A percentile compares a stretch with the other conserved stretches of the same genome.
Conservation (phyloP, 2,888 invertebrate genomes). For the Cyclophora punctaria region DNA sequence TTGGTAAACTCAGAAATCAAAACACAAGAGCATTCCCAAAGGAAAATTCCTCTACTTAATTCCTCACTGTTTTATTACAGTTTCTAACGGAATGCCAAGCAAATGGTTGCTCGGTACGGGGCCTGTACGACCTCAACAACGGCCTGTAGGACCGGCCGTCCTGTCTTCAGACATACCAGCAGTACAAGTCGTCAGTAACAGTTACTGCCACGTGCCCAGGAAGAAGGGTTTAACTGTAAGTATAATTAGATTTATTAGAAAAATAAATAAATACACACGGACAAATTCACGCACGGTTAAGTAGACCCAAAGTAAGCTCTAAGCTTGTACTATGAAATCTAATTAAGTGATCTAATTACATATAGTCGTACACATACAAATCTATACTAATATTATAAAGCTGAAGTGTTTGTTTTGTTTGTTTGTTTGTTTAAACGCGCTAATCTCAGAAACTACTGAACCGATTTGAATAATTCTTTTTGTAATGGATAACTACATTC, state of each 20-base stretch:
- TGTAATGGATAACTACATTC: too few relatives aligned
- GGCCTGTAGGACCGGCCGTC: slow-evolving; percentile 31
- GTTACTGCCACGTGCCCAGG: slow-evolving; percentile 28
- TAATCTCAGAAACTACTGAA: too few relatives aligned
- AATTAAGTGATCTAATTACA: too few relatives aligned
- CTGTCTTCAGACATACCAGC: slow-evolving; percentile 32
- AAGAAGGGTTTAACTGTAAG: slow-evolving; percentile 47
- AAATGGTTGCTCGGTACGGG: slow-evolving; percentile 38
- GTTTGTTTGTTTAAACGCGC: too few relatives aligned
- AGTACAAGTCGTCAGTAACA: slow-evolving; percentile 35
- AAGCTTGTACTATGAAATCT: too few relatives aligned
- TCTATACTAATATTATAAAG: too few relatives aligned
- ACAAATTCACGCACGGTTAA: too few relatives aligned
- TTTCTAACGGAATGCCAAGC: slow-evolving; percentile 24
- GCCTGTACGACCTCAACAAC: slow-evolving; percentile 11
- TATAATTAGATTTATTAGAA: slow-evolving; percentile 2
- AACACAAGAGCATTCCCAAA: neutral
- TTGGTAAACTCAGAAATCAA: neutral
- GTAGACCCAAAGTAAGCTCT: too few relatives aligned
- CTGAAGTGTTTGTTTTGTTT: too few relatives aligned
- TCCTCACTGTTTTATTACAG: slow-evolving; percentile 21
- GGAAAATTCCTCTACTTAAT: neutral
- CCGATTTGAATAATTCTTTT: too few relatives aligned
- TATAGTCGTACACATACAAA: too few relatives aligned
- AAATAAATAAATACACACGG: too few relatives aligned